phyloP scores from a whole-genome alignment of 2,888 invertebrate genomes.

The Apamea sordens region DNA sequence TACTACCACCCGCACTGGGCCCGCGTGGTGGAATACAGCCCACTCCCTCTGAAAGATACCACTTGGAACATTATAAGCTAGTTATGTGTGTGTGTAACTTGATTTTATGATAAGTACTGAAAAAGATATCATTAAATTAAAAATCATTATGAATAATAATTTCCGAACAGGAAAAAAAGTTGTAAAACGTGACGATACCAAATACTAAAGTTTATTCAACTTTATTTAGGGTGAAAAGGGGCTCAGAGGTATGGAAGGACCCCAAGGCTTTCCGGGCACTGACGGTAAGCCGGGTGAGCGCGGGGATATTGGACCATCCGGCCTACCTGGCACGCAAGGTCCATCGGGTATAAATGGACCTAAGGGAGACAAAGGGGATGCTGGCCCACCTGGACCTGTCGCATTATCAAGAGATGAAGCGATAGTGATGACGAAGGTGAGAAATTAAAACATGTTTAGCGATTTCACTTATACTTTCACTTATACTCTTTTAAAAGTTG shows the following conservation, averaged over 20 bases:
- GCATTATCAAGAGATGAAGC: constrained; percentile 91
- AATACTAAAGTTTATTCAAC: constrained; percentile 9
- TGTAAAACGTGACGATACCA: constrained; percentile 13
- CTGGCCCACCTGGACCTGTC: constrained; percentile 92
- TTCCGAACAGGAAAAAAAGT: not conserved
- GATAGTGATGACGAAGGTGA: constrained; percentile 90
- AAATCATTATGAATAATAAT: not conserved
- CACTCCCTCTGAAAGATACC: too few species aligned
- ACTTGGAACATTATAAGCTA: not conserved
- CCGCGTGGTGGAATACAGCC: too few species aligned
- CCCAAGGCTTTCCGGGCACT: constrained; percentile 92
- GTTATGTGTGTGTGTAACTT: too few species aligned
- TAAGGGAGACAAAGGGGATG: constrained; percentile 93
- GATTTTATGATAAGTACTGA: not conserved
- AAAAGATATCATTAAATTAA: not conserved
- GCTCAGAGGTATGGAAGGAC: constrained; percentile 91
- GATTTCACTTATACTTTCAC: too few species aligned
- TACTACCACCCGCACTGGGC: too few species aligned
- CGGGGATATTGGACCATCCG: constrained; percentile 93
- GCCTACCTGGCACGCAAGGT: constrained; percentile 93
- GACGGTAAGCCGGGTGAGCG: constrained; percentile 92
- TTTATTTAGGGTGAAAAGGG: constrained; percentile 91
- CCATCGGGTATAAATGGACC: constrained; percentile 91
- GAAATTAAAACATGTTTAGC: not conserved
- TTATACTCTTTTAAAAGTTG: too few species aligned